Conservation (phyloP, 2,797 vertebrate genomes). For the Hephaestus fuliginosus region DNA sequence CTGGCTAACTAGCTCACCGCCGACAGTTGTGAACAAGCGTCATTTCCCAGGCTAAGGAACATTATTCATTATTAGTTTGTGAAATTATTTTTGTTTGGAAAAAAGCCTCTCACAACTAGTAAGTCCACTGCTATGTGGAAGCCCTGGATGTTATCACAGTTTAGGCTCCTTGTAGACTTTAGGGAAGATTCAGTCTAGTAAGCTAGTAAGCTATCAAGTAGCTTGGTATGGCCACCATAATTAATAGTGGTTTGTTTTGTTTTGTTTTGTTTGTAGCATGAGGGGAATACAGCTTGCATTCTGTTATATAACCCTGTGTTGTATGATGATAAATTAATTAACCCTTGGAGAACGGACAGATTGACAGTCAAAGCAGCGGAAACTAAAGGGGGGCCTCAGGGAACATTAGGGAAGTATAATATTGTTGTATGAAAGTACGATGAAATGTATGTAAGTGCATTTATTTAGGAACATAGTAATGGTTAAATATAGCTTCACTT, state of each 20-base stretch:
- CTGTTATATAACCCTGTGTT: no score
- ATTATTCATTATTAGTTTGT: background rate
- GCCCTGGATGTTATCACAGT: background rate
- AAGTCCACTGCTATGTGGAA: no score
- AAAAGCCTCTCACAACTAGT: no score
- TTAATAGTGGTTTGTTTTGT: no score
- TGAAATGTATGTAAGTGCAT: background rate
- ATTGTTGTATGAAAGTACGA: background rate
- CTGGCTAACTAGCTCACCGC: background rate
- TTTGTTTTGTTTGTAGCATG: no score
- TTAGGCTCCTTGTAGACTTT: background rate
- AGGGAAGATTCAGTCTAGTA: background rate
- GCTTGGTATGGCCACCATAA: no score
- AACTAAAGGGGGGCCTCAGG: background rate
- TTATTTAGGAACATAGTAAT: background rate
- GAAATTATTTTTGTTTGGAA: no score
- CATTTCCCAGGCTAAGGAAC: no score
- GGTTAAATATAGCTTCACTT: background rate
- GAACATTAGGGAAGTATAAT: background rate
- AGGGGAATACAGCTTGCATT: no score
- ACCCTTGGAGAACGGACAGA: background rate
- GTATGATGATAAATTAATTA: no score
- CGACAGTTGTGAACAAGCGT: background rate
- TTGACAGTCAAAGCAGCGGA: background rate
- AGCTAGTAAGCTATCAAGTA: background rate